Conservation (phyloP, 64 coral and sea anemone species). For the Cladopsammia gracilis region DNA sequence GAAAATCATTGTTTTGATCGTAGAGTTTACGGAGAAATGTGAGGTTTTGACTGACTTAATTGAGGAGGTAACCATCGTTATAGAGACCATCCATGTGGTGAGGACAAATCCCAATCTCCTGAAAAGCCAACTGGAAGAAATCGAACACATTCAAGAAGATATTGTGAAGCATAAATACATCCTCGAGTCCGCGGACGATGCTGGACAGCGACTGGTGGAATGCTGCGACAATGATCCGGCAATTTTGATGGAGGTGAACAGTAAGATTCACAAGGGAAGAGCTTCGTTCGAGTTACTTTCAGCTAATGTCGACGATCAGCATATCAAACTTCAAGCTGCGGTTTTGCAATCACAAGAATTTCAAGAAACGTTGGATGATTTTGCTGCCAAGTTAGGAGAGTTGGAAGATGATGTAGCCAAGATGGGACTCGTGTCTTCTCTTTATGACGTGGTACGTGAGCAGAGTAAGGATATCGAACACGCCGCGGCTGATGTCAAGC, state of each 20-base stretch:
- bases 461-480: conserved; percentile 84
- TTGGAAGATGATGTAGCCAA: conserved; percentile 78
- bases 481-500: conserved; percentile 72
- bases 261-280: conserved; percentile 72
- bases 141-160: conserved; percentile 91
- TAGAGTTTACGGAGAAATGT: conserved; percentile 87
- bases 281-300: conserved; percentile 74
- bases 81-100: conserved; percentile 70
- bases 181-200: conserved; percentile 77
- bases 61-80: conserved; percentile 69
- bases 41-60: conserved; percentile 87
- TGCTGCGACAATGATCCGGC: conserved; percentile 76
- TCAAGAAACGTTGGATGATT: conserved; percentile 82
- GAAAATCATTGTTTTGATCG: conserved; percentile 70
- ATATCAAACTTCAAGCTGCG: conserved; percentile 71
- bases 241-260: conserved; percentile 75
- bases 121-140: conserved; percentile 81
- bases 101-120: conserved; percentile 75
- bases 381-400: conserved; percentile 79
- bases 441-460: conserved; percentile 79
- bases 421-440: conserved; percentile 81
- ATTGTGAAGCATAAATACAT: conserved; percentile 78
- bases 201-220: conserved; percentile 80
- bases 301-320: conserved; percentile 83
- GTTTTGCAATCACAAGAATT: conserved; percentile 91